These are phyloP conservation scores for Drosophila testacea DNA, from an alignment of 2,888 invertebrate species.

Conservation along the genomic window DNA sequence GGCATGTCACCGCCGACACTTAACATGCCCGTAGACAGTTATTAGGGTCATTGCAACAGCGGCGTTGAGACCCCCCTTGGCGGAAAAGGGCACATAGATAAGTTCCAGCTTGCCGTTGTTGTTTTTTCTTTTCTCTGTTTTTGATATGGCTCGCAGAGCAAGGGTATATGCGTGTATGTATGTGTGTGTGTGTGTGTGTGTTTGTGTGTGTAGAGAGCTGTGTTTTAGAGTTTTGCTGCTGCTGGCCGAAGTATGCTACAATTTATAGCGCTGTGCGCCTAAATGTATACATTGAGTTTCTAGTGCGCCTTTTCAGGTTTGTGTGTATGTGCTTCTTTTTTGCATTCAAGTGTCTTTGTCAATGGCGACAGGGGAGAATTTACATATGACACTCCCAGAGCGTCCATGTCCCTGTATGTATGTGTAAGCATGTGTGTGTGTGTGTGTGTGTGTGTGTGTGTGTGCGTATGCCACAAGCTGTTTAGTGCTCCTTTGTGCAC, in stretches of 20 bases:
- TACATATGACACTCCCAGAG: constrained; percentile 75
- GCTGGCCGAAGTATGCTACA: constrained; percentile 68
- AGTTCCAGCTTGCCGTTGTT: constrained; percentile 37
- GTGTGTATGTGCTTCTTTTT: constrained; percentile 23
- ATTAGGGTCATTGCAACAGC: constrained; percentile 79
- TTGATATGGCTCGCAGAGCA: constrained; percentile 33
- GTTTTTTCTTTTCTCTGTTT: constrained; percentile 22
- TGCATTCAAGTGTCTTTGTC: constrained; percentile 74
- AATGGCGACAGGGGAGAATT: constrained; percentile 79
- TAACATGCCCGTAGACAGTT: constrained; percentile 81
- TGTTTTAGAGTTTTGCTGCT: constrained; percentile 67
- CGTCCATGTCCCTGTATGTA: constrained; percentile 20
- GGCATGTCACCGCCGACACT: constrained; percentile 80
- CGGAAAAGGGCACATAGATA: constrained; percentile 52
- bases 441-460: constrained; percentile 20
- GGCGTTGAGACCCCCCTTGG: constrained; percentile 26
- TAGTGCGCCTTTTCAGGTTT: constrained; percentile 50
- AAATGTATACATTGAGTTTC: constrained; percentile 77
- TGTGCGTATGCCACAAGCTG: constrained; percentile 58
- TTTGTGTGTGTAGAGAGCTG: constrained; percentile 44
- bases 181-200: constrained; percentile 34
- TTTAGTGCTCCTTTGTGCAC: constrained; percentile 77
- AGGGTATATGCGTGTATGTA: not conserved
- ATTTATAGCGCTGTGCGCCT: constrained; percentile 72
- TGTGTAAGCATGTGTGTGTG: not conserved